Evolutionary conservation across 2,113 vertebrate species (phyloP).

Genomic region (Callaeas wilsoni): DNA sequence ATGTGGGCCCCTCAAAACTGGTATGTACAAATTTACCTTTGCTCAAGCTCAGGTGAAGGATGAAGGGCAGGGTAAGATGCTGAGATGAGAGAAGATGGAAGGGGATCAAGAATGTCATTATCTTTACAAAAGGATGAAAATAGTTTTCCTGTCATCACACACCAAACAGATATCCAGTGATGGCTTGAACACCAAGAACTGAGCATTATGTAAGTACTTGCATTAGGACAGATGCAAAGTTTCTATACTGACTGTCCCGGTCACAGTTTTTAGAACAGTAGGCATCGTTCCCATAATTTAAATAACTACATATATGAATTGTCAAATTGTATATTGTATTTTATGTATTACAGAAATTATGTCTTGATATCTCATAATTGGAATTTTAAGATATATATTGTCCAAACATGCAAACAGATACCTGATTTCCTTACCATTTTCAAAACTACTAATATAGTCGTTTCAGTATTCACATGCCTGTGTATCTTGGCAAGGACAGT

Average conservation of each 20-base stretch:
- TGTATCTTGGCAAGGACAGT: not conserved
- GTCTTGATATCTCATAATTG: not conserved
- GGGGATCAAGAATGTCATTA: not conserved
- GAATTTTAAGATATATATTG: not conserved
- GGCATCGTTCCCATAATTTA: not conserved
- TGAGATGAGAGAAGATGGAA: not conserved
- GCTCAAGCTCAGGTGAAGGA: not conserved
- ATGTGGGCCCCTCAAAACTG: not conserved
- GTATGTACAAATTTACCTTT: not conserved
- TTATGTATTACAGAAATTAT: not conserved
- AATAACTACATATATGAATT: not conserved
- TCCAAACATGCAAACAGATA: not conserved
- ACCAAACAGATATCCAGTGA: not conserved
- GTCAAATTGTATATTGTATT: not conserved
- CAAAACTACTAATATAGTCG: not conserved
- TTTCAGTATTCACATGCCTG: rapidly evolving
- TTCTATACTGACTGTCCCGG: not conserved
- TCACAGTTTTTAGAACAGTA: not conserved
- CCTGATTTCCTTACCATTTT: not conserved
- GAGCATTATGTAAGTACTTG: not conserved
- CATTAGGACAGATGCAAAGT: not conserved
- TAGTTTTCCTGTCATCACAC: not conserved
- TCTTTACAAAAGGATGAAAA: not conserved
- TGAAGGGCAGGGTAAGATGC: not conserved
- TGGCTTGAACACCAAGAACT: not conserved